phyloP scores from a whole-genome alignment of 2,113 vertebrate species.

The Cavia porcellus region DNA sequence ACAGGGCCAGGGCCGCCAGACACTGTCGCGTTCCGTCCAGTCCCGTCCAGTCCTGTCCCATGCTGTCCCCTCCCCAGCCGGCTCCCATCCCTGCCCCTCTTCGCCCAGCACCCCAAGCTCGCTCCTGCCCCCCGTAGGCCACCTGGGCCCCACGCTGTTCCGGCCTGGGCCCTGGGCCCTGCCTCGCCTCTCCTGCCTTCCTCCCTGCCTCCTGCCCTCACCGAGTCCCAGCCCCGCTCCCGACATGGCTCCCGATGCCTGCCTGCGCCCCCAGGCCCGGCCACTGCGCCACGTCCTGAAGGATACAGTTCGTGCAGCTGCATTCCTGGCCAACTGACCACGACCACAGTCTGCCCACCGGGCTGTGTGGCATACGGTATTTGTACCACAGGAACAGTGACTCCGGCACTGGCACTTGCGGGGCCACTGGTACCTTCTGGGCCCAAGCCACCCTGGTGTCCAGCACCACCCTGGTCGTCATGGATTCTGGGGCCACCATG shows the following conservation, averaged over 20 bases:
- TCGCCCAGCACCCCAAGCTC: no score
- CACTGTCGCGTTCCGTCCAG: no score
- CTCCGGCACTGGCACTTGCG: not conserved
- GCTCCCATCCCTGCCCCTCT: not conserved
- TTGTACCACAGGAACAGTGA: accelerated
- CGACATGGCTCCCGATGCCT: no score
- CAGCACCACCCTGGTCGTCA: not conserved
- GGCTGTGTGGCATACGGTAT: not conserved
- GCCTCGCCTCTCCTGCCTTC: no score
- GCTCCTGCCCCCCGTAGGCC: no score
- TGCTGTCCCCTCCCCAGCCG: no score
- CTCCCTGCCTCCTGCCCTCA: no score
- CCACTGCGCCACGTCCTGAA: not conserved
- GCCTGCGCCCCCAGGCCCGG: no score
- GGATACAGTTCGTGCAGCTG: not conserved
- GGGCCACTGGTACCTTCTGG: no score
- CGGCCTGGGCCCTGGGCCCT: no score
- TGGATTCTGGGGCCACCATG: not conserved
- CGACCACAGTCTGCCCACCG: not conserved
- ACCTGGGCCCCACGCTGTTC: no score
- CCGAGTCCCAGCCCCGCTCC: no score
- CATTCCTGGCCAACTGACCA: not conserved
- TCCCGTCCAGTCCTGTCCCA: not conserved
- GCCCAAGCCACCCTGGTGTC: not conserved
- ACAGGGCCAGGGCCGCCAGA: not conserved